A percentile compares a stretch with the other conserved stretches of the same genome.
These are phyloP conservation scores for Ceratosolen solmsi DNA, from an alignment of 1,140 invertebrate species.

Conservation along the genomic window DNA sequence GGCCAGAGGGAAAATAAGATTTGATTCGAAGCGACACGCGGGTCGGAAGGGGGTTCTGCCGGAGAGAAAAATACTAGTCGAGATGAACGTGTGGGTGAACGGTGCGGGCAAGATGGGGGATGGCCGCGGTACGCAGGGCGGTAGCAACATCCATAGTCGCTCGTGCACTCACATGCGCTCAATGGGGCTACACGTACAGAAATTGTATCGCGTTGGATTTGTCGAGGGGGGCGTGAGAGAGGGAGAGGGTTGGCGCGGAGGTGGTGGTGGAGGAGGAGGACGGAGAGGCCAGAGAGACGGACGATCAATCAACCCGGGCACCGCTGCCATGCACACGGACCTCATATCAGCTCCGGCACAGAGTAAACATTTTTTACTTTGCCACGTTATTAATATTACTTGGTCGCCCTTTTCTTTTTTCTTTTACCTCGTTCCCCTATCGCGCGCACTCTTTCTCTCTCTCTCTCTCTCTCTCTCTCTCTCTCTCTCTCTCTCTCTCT, in stretches of 20 bases:
- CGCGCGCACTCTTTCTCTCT: conserved; percentile 31
- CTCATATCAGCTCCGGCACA: conserved; percentile 72
- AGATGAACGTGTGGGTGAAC: background rate
- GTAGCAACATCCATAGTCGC: conserved; percentile 67
- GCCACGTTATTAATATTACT: conserved; percentile 72
- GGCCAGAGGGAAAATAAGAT: conserved; percentile 58
- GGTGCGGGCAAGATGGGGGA: conserved; percentile 50
- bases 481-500: conserved; percentile 16
- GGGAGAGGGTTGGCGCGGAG: background rate
- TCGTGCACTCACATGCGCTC: conserved; percentile 40
- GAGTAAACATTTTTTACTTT: conserved; percentile 73
- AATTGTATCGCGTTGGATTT: background rate
- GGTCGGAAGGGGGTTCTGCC: background rate
- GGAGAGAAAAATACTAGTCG: no score
- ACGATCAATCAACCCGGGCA: conserved; percentile 72
- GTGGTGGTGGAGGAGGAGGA: background rate
- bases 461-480: conserved; percentile 34
- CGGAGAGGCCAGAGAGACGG: conserved; percentile 61
- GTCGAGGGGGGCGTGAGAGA: background rate
- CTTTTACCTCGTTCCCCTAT: conserved; percentile 34
- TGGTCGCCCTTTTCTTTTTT: conserved; percentile 52
- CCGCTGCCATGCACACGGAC: conserved; percentile 70
- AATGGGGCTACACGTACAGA: background rate
- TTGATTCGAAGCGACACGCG: conserved; percentile 58
- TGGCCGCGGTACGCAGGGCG: conserved; percentile 51